Evolutionary conservation across 2,888 invertebrate genomes (phyloP).

Genomic region (Vannuccia rotundouncinata): DNA sequence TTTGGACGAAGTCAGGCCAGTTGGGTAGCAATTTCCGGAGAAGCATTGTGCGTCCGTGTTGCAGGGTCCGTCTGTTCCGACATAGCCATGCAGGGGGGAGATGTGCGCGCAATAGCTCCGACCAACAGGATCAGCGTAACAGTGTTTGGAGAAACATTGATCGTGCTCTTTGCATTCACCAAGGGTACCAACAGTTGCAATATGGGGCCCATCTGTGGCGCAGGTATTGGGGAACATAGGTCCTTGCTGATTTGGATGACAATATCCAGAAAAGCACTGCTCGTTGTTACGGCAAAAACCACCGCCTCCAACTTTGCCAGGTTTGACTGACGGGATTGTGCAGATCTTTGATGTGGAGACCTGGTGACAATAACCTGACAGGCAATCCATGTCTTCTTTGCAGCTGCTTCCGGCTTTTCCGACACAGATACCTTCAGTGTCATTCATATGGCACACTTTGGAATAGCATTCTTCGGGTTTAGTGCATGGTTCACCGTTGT

Average conservation of each 20-base stretch:
- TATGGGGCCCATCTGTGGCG: not conserved
- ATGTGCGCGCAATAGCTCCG: not conserved
- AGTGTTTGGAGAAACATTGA: not conserved
- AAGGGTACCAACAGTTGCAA: not conserved
- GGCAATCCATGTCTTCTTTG: not conserved
- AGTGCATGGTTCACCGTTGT: not conserved
- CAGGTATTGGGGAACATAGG: not conserved
- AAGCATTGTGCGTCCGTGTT: not conserved
- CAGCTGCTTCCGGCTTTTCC: not conserved
- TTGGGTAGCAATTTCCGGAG: not conserved
- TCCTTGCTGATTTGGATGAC: not conserved
- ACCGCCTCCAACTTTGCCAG: not conserved
- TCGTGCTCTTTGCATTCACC: not conserved
- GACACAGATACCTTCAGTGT: not conserved
- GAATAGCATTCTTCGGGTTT: not conserved
- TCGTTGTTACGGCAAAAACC: not conserved
- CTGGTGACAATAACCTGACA: not conserved
- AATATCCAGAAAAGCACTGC: not conserved
- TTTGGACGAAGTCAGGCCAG: not conserved
- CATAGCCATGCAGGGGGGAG: not conserved
- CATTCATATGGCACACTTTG: not conserved
- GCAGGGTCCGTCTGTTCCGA: not conserved
- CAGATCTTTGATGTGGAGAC: not conserved
- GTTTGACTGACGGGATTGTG: not conserved
- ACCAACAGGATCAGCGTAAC: not conserved